Conservation (phyloP, 92 coral and sea anemone genomes). For the Porites lobata region DNA sequence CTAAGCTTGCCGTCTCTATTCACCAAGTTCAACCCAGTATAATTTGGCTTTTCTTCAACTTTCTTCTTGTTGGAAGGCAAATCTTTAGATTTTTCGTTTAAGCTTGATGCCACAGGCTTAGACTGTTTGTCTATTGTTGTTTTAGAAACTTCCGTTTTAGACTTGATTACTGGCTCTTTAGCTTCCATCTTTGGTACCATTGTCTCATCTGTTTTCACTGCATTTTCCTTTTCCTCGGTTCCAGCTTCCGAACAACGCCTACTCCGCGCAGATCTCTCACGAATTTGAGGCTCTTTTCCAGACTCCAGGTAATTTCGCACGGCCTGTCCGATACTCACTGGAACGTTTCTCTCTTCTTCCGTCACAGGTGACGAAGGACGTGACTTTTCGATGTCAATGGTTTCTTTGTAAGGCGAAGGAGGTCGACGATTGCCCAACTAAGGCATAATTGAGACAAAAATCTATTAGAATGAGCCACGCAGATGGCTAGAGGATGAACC, state of each 20-base stretch:
- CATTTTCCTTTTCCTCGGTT: constrained; percentile 35
- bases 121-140: constrained; percentile 18
- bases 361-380: constrained; percentile 80
- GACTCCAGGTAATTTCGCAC: constrained; percentile 77
- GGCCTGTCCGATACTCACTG: constrained; percentile 74
- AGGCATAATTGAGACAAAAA: background rate
- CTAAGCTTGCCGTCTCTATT: constrained; percentile 20
- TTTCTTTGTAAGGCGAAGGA: constrained; percentile 65
- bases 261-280: constrained; percentile 71
- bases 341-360: constrained; percentile 57
- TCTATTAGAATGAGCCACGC: background rate
- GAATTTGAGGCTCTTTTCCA: constrained; percentile 82
- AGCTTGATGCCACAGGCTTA: constrained; percentile 10
- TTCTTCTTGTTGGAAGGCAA: background rate
- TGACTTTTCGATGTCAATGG: constrained; percentile 79
- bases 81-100: constrained; percentile 31
- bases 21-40: constrained; percentile 29
- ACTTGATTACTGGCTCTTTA: background rate
- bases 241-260: constrained; percentile 56
- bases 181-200: background rate
- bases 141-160: constrained; percentile 26
- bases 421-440: constrained; percentile 36
- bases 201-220: constrained; percentile 12
- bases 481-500: background rate
- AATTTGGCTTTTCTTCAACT: constrained; percentile 22